Base-by-base conservation (phyloP, 1,140 invertebrate species). In the Helicoverpa armigera region DNA sequence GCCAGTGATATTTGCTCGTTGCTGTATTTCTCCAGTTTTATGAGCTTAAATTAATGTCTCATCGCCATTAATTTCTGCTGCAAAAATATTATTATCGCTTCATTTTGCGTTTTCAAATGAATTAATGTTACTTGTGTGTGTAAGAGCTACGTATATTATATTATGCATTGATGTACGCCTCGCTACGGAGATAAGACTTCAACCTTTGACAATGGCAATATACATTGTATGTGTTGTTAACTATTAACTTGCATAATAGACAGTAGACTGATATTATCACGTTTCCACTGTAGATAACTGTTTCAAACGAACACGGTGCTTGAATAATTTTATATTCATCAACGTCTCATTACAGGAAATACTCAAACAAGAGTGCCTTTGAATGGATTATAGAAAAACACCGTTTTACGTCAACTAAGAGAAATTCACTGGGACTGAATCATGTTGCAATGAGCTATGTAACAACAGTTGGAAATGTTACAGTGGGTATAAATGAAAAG, bases 161-260 rank as follows among this genome's bases (percentile, higher is more conserved):
- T 51, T 35, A 43, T 43, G 35, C 31, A 65, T 65, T 54, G 50
- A 18, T 54, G 23, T 70, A 70, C 16, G 43, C 53, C 67, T 51
- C 67, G 23, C 50, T 13, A 70, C 13, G 10, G 18, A 73, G 70
- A 73, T 73, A 73, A 73, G 70, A 56, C 29, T 58, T 56, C 53
- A 73, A 73, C 70, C 70, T 73, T 73, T 73, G 70, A 73, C 70
- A 73, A 73, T 73, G 53, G 53, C 53, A 73, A 73, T 73, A 73
- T 73, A 70, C 67, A 73, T 73, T 73, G 53, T 73, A 70, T 70
- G 29, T 58, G 58, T 58, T 73, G 53, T 56, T 56, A 73, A 43
- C 70, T 73, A 58, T 73, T 43, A 31, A 73, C 70, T 73, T 73
- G 70, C 70, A 73, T 73, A 73, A 73, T 73, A 73, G 51, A 35